Evolutionary conservation across 2,797 vertebrate genomes (phyloP).

Genomic region (Spea hammondii): DNA sequence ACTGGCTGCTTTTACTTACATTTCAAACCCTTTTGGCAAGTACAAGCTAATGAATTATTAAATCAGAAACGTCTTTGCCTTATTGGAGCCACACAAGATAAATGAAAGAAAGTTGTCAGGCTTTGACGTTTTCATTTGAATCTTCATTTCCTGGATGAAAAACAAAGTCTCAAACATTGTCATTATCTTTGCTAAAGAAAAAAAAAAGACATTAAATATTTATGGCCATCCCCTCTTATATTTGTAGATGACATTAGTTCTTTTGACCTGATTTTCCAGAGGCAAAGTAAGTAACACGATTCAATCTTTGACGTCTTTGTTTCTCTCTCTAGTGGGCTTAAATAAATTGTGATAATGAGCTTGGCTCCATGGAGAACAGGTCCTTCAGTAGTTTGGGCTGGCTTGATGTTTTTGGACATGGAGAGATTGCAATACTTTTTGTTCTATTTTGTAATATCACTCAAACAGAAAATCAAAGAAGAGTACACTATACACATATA

Average conservation of each 20-base stretch:
- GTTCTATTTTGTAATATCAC: background rate
- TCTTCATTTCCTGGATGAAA: conserved; percentile 33
- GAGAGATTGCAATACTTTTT: background rate
- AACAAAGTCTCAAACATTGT: conserved; percentile 43
- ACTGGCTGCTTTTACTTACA: conserved; percentile 25
- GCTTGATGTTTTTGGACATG: conserved; percentile 3
- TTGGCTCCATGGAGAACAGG: background rate
- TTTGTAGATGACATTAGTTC: conserved; percentile 43
- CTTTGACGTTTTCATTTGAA: conserved; percentile 40
- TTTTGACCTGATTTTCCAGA: conserved; percentile 26
- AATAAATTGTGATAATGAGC: conserved; percentile 8
- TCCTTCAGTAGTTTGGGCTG: background rate
- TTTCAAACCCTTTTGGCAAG: conserved; percentile 45
- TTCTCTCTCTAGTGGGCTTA: conserved; percentile 2
- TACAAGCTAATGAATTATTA: conserved; percentile 47
- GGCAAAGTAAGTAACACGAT: conserved; percentile 9
- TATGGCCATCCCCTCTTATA: conserved; percentile 15
- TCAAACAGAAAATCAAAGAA: background rate
- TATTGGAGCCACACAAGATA: conserved; percentile 29
- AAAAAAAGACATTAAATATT: conserved; percentile 22
- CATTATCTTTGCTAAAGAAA: conserved; percentile 22
- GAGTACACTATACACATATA: too few species aligned
- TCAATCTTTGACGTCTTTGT: conserved; percentile 1
- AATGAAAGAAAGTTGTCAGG: conserved; percentile 38
- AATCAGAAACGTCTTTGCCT: conserved; percentile 29